Evolutionary conservation across 2,113 vertebrate genomes (phyloP).

Genomic region (Oreochromis niloticus): DNA sequence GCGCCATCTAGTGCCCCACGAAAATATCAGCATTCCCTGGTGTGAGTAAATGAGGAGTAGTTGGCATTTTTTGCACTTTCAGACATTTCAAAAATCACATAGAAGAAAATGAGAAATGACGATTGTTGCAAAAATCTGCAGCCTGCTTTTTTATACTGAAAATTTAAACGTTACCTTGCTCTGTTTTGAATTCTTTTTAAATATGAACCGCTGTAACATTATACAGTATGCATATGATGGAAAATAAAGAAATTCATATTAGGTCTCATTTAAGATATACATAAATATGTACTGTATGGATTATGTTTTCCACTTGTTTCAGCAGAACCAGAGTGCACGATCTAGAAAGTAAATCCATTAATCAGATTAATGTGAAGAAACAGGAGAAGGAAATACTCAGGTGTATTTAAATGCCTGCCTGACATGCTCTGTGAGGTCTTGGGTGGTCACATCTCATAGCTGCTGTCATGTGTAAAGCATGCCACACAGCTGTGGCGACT

Average conservation of each 20-base stretch:
- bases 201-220: not conserved
- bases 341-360: not conserved
- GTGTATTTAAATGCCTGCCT: not conserved
- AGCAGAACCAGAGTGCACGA: not conserved
- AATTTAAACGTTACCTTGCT: not conserved
- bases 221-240: not conserved
- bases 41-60: not conserved
- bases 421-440: not conserved
- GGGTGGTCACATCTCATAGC: not conserved
- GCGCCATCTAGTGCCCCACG: conserved; percentile 5
- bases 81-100: not conserved
- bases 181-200: not conserved
- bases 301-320: not conserved
- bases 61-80: not conserved
- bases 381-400: not conserved
- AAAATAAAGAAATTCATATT: not conserved
- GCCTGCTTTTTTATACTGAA: not conserved
- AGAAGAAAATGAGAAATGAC: not conserved
- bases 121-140: not conserved
- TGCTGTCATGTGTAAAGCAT: not conserved
- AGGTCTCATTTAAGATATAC: not conserved
- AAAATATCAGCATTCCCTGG: not conserved
- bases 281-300: not conserved
- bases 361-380: not conserved
- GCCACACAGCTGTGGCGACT: not conserved